These are phyloP conservation scores for Tenthredo mesomela DNA, from an alignment of 2,888 invertebrate species.

Conservation along the genomic window DNA sequence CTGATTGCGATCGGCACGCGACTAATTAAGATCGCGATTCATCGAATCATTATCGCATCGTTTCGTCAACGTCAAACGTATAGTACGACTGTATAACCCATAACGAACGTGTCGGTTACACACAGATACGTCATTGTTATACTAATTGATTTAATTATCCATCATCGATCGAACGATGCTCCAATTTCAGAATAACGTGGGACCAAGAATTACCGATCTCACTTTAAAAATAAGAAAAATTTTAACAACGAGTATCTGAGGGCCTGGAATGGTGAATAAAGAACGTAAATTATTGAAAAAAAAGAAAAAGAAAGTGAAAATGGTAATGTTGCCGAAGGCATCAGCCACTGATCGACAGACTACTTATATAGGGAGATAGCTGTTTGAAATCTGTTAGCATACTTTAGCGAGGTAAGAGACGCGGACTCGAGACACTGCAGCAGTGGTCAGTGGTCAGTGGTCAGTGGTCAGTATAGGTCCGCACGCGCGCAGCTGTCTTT, in stretches of 20 bases:
- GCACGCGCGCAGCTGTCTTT: conserved; percentile 71
- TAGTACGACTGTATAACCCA: neutral
- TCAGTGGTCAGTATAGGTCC: conserved; percentile 51
- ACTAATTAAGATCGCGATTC: conserved; percentile 26
- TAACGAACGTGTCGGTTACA: neutral
- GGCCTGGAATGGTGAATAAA: neutral
- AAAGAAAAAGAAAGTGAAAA: neutral
- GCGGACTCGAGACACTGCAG: neutral
- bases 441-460: conserved; percentile 4
- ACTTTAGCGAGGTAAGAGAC: conserved; percentile 45
- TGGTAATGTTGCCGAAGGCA: neutral
- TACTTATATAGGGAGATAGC: conserved; percentile 23
- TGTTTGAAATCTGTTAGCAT: conserved; percentile 48
- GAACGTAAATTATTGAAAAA: conserved; percentile 1
- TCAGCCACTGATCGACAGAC: conserved; percentile 21
- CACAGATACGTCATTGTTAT: neutral
- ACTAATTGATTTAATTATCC: conserved; percentile 26
- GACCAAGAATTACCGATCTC: neutral
- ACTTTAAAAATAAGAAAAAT: neutral
- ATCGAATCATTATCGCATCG: conserved; percentile 1
- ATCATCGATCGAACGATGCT: neutral
- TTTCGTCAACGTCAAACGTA: conserved; percentile 32
- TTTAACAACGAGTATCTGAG: neutral
- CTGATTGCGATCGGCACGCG: conserved; percentile 16
- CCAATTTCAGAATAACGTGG: neutral